Evolutionary conservation across 1,140 invertebrate species (phyloP), one percentile per base, ranked within the genome.

Genomic region (Caenorhabditis inopinata): DNA sequence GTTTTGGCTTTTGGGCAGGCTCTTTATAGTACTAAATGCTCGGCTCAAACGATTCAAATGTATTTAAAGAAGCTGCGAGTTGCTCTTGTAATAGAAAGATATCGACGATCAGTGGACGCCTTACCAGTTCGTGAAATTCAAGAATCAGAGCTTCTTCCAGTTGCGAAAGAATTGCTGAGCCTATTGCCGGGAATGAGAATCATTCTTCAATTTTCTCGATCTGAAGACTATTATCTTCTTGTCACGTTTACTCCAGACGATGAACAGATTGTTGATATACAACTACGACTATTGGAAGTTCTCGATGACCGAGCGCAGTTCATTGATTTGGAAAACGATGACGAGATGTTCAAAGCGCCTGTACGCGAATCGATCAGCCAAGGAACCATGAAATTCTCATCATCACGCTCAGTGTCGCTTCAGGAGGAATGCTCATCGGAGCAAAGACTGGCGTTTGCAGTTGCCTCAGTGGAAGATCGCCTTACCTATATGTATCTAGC

Each of bases 81-180:
- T 18, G 9, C 29, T 4, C 45, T 83, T 6, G 74, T 83, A 45
- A 82, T 83, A 18, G 82, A 82, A 51, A 32, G 82, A 29, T 82
- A 81, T 35, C 32, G 62, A 35, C 18, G 73, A 38, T 35, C 82
- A 9, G 38, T 83, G 11, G 48, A 16, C 2, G 47, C 74, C 18
- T 46, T 83, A 1, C 82, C 84, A 82, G 76, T 83, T 23, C 18
- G 49, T 6, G 48, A 84, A 32, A 35, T 82, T 9, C 38, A 18
- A 21, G 82, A 83, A 45, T n/a, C 29, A 1, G 47, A 77, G 45
- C 68, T 82, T 23, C 6, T 51, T 11, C 81, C 76, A 53, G 48
- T 79, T 27, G 27, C 79, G 6, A 74, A 82, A 16, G 62, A 80
- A 42, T 47, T 68, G 58, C n/a, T 32, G 32, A 68, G 12, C 11